Evolutionary conservation across 2,888 invertebrate genomes (phyloP).

Genomic region (Cryptus viduatorius): DNA sequence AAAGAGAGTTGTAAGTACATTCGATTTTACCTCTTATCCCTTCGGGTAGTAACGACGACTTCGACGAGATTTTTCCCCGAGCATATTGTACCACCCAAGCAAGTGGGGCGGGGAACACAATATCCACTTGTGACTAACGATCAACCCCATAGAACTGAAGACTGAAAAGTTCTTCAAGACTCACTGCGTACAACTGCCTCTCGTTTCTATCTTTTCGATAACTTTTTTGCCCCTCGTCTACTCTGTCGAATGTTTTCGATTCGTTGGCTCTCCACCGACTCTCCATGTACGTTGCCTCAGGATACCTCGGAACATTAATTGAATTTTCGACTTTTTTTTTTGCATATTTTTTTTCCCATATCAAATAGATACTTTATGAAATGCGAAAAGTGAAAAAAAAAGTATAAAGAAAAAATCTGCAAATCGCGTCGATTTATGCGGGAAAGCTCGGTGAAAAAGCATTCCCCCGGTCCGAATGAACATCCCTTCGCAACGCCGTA

Average conservation of each 20-base stretch:
- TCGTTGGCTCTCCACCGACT: not conserved
- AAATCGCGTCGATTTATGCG: slow-evolving; percentile 42
- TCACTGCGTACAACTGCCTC: slow-evolving; percentile 2
- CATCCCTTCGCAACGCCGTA: slow-evolving; percentile 11
- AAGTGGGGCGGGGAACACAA: slow-evolving; percentile 24
- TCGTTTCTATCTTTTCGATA: slow-evolving; percentile 34
- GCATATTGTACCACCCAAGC: slow-evolving; percentile 23
- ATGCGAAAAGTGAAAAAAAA: not conserved
- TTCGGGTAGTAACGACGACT: slow-evolving; percentile 46
- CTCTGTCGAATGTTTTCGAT: slow-evolving; percentile 10
- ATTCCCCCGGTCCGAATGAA: slow-evolving; percentile 2
- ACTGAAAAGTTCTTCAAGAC: slow-evolving; percentile 15
- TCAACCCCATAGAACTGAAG: slow-evolving; percentile 4
- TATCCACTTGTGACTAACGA: slow-evolving; percentile 61
- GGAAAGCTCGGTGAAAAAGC: slow-evolving; percentile 7
- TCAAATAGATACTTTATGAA: not conserved
- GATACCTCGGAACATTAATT: slow-evolving; percentile 6
- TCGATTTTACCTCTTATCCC: slow-evolving; percentile 25
- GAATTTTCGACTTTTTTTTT: not conserved
- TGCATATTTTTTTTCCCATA: not conserved
- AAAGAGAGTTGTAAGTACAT: slow-evolving; percentile 12
- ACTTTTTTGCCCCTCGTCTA: slow-evolving; percentile 27
- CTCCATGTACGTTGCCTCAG: not conserved
- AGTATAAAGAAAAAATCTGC: not conserved
- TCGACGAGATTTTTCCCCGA: slow-evolving; percentile 50